Percentiles rank a stretch among this genome's conserved stretches.
These are phyloP conservation scores for Eupeodes luniger DNA, from an alignment of 2,888 invertebrate species.

Conservation along the genomic window DNA sequence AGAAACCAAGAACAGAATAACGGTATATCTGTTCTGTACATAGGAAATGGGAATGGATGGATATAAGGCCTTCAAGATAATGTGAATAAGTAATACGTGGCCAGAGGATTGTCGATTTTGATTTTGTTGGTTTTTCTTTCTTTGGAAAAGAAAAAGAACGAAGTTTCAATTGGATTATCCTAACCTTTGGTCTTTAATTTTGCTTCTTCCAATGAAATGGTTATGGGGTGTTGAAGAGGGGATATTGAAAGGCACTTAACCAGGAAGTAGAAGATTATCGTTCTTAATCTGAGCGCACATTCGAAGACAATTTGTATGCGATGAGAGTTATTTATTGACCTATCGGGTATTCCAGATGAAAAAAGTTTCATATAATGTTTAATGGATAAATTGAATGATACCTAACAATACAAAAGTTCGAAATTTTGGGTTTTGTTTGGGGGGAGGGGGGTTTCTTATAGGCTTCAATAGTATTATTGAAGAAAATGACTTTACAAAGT, in stretches of 20 bases:
- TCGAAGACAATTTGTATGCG: constrained; percentile 38
- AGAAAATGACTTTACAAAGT: too few relatives aligned
- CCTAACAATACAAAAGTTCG: not conserved
- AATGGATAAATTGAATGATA: not conserved
- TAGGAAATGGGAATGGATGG: not conserved
- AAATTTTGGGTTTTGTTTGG: not conserved
- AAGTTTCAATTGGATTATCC: constrained; percentile 46
- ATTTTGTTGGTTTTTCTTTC: constrained; percentile 34
- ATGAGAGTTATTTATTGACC: constrained; percentile 37
- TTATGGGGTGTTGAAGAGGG: constrained; percentile 40
- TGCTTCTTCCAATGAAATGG: constrained; percentile 15
- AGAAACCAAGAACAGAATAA: not conserved
- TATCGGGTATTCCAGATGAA: constrained; percentile 9
- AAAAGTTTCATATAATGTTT: not conserved
- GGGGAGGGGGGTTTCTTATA: not conserved
- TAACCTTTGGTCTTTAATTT: constrained; percentile 42
- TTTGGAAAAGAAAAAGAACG: not conserved
- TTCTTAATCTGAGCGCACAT: constrained; percentile 27
- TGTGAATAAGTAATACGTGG: constrained; percentile 56
- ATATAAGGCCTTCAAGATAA: constrained; percentile 11
- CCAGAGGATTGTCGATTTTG: constrained; percentile 40
- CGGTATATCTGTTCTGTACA: not conserved
- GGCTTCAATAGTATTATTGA: not conserved
- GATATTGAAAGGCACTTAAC: constrained; percentile 37
- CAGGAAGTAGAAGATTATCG: constrained; percentile 25